Percentiles rank a stretch among this genome's conserved stretches.
These are phyloP conservation scores for Meiosimyza decipiens DNA, from an alignment of 2,888 invertebrate genomes.

Conservation along the genomic window DNA sequence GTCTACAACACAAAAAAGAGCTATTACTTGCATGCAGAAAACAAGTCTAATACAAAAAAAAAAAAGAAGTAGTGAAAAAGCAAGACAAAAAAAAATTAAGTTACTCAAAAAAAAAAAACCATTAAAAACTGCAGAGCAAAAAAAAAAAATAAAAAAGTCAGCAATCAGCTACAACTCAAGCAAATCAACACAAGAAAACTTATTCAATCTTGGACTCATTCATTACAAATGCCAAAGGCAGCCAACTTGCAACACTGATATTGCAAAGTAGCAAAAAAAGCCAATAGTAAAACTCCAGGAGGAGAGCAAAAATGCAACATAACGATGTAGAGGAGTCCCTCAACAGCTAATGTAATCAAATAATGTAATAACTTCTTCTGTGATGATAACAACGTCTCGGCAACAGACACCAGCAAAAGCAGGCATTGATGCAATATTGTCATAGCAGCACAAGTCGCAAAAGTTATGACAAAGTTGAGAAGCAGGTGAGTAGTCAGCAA, in stretches of 20 bases:
- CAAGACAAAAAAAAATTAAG: background rate
- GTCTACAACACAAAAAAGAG: background rate
- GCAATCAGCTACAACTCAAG: constrained; percentile 11
- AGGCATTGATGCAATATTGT: background rate
- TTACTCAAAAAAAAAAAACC: background rate
- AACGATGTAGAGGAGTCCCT: background rate
- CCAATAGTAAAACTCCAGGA: constrained; percentile 6
- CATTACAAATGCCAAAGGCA: background rate
- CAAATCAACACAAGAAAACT: constrained; percentile 11
- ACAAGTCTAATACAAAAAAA: background rate
- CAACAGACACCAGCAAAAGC: background rate
- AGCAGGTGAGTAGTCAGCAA: too few species aligned
- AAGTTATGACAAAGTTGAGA: background rate
- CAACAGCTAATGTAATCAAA: constrained; percentile 32
- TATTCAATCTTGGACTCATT: constrained; percentile 15
- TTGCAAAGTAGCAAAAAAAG: constrained; percentile 19
- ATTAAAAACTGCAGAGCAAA: background rate
- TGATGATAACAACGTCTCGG: background rate
- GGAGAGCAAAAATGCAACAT: constrained; percentile 9
- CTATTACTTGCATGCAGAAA: constrained; percentile 13
- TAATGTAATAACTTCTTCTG: constrained; percentile 9
- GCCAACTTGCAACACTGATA: constrained; percentile 2
- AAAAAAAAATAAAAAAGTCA: background rate
- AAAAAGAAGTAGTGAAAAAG: background rate
- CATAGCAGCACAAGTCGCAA: background rate